A percentile compares a stretch with the other conserved stretches of the same genome.
phyloP scores from a whole-genome alignment of 2,888 invertebrate species.

The Chrysolina haemoptera region DNA sequence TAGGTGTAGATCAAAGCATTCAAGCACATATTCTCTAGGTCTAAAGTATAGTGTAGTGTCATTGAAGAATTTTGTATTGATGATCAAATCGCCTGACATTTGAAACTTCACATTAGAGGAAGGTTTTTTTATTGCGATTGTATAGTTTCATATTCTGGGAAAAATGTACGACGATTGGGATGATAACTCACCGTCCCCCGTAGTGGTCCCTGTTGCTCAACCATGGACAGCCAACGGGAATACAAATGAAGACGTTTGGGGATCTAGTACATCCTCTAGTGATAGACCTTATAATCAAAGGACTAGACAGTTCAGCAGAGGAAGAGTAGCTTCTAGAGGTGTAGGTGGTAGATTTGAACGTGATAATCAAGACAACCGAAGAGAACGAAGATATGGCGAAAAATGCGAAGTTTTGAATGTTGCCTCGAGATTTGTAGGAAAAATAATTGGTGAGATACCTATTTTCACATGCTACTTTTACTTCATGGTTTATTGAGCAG shows the following conservation, averaged over 20 bases:
- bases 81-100: too few relatives aligned
- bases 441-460: conserved; percentile 70
- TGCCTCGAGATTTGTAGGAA: conserved; percentile 69
- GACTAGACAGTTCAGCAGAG: conserved; percentile 33
- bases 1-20: too few relatives aligned
- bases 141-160: too few relatives aligned
- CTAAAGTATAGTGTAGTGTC: too few relatives aligned
- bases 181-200: conserved; percentile 37
- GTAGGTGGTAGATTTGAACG: conserved; percentile 42
- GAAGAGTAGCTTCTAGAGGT: conserved; percentile 21
- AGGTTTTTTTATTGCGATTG: too few relatives aligned
- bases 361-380: conserved; percentile 56
- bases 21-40: too few relatives aligned
- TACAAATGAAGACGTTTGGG: conserved; percentile 29
- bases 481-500: neutral
- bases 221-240: neutral
- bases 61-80: too few relatives aligned
- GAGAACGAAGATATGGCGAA: conserved; percentile 50
- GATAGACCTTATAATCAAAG: conserved; percentile 25
- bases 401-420: conserved; percentile 60
- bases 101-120: too few relatives aligned
- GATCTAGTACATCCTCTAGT: conserved; percentile 24
- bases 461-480: too few relatives aligned
- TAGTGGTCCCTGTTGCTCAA: conserved; percentile 25
- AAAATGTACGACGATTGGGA: conserved; percentile 52